Evolutionary conservation across 2,888 invertebrate genomes (phyloP).

Genomic region (Caenorhabditis sp.): DNA sequence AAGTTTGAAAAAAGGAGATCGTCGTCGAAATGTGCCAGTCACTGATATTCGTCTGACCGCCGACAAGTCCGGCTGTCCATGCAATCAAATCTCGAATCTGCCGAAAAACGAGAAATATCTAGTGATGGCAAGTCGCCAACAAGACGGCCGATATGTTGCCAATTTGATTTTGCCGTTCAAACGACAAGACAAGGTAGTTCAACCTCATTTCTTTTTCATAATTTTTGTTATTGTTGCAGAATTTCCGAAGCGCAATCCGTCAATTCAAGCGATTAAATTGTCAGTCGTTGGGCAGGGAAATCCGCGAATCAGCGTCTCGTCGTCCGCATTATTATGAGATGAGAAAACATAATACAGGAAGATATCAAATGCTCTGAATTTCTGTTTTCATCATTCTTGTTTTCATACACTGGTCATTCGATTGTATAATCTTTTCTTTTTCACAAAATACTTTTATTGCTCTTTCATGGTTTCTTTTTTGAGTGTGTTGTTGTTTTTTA

Average conservation of each 20-base stretch:
- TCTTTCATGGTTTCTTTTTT: too few relatives aligned
- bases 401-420: background rate
- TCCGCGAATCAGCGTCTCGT: conserved; percentile 66
- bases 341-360: conserved; percentile 53
- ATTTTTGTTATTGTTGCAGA: conserved; percentile 52
- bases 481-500: too few relatives aligned
- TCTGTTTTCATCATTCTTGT: background rate
- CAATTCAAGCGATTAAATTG: conserved; percentile 69
- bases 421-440: too few relatives aligned
- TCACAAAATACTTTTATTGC: too few relatives aligned
- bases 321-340: conserved; percentile 53
- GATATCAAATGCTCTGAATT: conserved; percentile 33
- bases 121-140: conserved; percentile 58
- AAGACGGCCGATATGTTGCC: conserved; percentile 53
- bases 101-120: conserved; percentile 39
- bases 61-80: conserved; percentile 43
- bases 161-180: conserved; percentile 68
- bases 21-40: conserved; percentile 50
- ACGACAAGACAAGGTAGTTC: conserved; percentile 40
- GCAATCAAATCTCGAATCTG: conserved; percentile 22
- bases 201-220: conserved; percentile 3
- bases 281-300: conserved; percentile 66
- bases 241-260: conserved; percentile 69
- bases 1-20: conserved; percentile 59
- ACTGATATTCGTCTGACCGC: conserved; percentile 47